Conservation (phyloP, 2,888 invertebrate species). For the Drosophila bunnanda region DNA sequence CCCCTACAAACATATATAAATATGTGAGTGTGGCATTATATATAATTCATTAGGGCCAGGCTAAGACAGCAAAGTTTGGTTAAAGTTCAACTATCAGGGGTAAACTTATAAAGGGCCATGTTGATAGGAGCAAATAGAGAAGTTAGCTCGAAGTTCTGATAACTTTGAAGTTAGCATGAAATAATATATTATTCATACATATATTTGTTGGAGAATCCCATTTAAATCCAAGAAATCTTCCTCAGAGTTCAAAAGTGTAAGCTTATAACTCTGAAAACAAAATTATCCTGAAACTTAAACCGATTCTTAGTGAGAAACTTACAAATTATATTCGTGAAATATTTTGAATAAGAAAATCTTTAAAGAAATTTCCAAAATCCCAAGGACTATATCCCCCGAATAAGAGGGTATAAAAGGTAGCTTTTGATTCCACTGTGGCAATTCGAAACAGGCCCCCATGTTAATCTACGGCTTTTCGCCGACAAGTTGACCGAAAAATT, state of each 20-base stretch:
- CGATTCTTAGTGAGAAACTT: neutral
- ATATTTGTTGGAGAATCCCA: neutral
- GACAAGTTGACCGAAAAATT: conserved; percentile 40
- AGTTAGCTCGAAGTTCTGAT: neutral
- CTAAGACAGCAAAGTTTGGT: conserved; percentile 3
- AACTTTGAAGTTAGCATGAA: too few species aligned
- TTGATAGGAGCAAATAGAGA: neutral
- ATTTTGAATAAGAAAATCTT: neutral
- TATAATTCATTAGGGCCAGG: conserved; percentile 18
- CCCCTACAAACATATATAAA: neutral
- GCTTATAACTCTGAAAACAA: neutral
- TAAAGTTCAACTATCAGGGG: conserved; percentile 17
- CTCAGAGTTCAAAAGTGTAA: neutral
- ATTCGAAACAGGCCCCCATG: conserved; percentile 22
- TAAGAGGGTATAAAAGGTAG: neutral
- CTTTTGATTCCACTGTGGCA: conserved; percentile 13
- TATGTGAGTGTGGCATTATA: neutral
- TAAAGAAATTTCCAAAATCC: neutral
- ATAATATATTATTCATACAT: neutral
- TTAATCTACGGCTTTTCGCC: conserved; percentile 34
- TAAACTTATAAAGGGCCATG: conserved; percentile 6
- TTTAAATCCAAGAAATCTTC: neutral
- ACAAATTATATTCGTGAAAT: too few species aligned
- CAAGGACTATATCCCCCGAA: neutral
- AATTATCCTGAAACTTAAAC: neutral